These are phyloP conservation scores for Salminus brasiliensis DNA, from an alignment of 2,113 vertebrate species.

Conservation along the genomic window DNA sequence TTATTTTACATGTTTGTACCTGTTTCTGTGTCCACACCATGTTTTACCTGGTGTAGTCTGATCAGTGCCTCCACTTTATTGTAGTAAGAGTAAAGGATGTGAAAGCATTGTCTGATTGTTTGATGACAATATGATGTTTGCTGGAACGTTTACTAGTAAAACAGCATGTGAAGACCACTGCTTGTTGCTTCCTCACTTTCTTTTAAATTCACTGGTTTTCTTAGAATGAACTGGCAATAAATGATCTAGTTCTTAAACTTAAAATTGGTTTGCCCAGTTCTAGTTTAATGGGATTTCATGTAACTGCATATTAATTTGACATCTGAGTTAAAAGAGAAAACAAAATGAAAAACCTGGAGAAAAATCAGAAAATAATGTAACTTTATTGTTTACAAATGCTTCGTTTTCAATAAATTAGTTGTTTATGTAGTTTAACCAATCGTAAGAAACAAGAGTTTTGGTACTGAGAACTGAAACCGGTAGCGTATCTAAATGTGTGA, in stretches of 20 bases:
- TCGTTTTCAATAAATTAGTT: background rate
- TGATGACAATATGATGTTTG: background rate
- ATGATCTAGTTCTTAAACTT: too few species aligned
- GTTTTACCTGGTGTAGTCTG: background rate
- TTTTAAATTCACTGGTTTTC: background rate
- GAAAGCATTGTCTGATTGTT: background rate
- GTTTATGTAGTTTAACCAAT: background rate
- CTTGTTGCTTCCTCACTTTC: background rate
- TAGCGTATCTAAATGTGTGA: background rate
- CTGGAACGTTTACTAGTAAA: background rate
- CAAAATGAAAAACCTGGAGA: background rate
- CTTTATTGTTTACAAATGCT: conserved; percentile 29
- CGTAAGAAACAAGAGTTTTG: background rate
- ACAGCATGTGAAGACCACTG: too few species aligned
- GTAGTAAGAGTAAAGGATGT: background rate
- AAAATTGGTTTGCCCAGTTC: too few species aligned
- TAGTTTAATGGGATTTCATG: too few species aligned
- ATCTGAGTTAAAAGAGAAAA: background rate
- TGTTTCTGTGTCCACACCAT: background rate
- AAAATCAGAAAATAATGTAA: conserved; percentile 21
- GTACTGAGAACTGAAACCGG: background rate
- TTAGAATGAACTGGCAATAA: conserved; percentile 22
- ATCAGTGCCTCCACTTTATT: background rate
- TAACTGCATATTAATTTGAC: background rate
- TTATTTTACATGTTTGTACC: background rate